Evolutionary conservation across 2,888 invertebrate species (phyloP).

Genomic region (Drosophila mayaguana): DNA sequence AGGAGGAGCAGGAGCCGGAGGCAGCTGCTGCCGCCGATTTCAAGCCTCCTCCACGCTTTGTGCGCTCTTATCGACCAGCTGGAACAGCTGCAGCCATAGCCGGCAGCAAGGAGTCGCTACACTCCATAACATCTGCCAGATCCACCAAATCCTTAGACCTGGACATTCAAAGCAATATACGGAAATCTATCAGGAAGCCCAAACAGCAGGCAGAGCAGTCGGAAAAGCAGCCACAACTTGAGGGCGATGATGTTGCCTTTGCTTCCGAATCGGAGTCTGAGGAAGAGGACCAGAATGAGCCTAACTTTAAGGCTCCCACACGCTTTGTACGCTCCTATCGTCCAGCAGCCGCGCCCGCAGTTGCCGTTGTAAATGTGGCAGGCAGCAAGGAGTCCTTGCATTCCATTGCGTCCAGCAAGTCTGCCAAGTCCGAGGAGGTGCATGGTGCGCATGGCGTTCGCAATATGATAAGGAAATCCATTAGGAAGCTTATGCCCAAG

Average conservation of each 20-base stretch:
- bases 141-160: background rate
- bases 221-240: background rate
- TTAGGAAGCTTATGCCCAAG: slow-evolving; percentile 80
- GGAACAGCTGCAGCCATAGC: background rate
- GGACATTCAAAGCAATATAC: background rate
- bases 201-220: slow-evolving; percentile 33
- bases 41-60: background rate
- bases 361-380: slow-evolving; percentile 9
- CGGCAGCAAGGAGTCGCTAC: slow-evolving; percentile 5
- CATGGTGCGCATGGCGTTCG: slow-evolving; percentile 62
- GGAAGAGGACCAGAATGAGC: slow-evolving; percentile 49
- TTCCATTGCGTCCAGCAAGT: slow-evolving; percentile 60
- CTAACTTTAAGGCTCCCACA: slow-evolving; percentile 78
- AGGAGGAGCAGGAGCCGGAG: background rate
- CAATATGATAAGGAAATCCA: slow-evolving; percentile 82
- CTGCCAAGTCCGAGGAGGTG: slow-evolving; percentile 43
- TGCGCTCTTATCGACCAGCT: slow-evolving; percentile 2
- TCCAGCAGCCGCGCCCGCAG: slow-evolving; percentile 64
- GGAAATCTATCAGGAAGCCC: slow-evolving; percentile 4
- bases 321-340: slow-evolving; percentile 84
- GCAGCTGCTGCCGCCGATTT: background rate
- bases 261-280: slow-evolving; percentile 68
- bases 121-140: slow-evolving; percentile 1
- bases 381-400: slow-evolving; percentile 74
- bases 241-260: slow-evolving; percentile 59